These are phyloP conservation scores for Maconellicoccus hirsutus DNA, from an alignment of 1,140 invertebrate genomes.

Conservation along the genomic window DNA sequence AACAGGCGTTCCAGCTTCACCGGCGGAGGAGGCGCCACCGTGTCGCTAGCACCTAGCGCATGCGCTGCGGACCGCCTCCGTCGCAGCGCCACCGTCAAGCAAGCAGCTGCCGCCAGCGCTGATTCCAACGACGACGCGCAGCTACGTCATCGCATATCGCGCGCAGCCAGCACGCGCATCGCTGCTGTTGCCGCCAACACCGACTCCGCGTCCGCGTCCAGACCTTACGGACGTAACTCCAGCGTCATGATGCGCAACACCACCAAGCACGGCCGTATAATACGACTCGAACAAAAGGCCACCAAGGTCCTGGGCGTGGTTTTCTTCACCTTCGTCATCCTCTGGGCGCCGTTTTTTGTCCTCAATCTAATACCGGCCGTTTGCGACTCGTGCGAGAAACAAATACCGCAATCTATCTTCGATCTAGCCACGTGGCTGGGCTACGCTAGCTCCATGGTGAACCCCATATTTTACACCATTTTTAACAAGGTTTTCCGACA, in stretches of 20 bases:
- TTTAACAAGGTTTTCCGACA: conserved; percentile 88
- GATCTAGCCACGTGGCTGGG: conserved; percentile 82
- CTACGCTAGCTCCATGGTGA: conserved; percentile 85
- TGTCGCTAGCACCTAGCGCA: neutral
- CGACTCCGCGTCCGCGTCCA: conserved; percentile 31
- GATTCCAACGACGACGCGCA: neutral
- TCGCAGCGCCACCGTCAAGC: neutral
- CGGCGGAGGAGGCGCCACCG: neutral
- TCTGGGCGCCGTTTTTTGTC: conserved; percentile 90
- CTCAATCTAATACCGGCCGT: conserved; percentile 69
- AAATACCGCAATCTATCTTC: conserved; percentile 62
- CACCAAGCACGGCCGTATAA: conserved; percentile 64
- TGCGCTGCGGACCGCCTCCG: neutral
- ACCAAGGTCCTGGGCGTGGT: conserved; percentile 88
- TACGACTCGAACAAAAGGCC: conserved; percentile 78
- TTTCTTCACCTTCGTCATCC: conserved; percentile 84
- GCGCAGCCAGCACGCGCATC: conserved; percentile 17
- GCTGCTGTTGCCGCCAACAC: neutral
- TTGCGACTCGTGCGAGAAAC: conserved; percentile 60
- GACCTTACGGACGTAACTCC: conserved; percentile 58
- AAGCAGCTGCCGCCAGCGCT: neutral
- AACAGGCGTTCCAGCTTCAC: neutral
- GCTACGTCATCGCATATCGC: conserved; percentile 22
- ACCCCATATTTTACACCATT: conserved; percentile 88
- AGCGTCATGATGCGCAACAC: conserved; percentile 66